Percentiles rank a stretch among this genome's conserved stretches.
These are phyloP conservation scores for Calephelis perditalis DNA, from an alignment of 2,888 invertebrate genomes.

Conservation along the genomic window DNA sequence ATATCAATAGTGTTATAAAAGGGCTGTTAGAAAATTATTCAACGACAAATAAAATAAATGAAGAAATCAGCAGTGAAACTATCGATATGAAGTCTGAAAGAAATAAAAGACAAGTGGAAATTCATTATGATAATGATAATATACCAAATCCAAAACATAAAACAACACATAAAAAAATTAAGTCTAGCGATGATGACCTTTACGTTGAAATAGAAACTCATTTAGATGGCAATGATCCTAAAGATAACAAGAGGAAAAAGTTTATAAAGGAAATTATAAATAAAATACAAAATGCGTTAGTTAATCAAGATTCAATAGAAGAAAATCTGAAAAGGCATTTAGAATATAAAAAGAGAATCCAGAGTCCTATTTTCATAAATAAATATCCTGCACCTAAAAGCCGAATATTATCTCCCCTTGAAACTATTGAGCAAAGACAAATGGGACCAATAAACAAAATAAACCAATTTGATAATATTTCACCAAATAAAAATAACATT, in stretches of 20 bases:
- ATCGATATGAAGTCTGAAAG: slow-evolving; percentile 35
- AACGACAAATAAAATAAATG: slow-evolving; percentile 13
- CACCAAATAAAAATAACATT: slow-evolving; percentile 41
- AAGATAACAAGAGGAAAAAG: slow-evolving; percentile 58
- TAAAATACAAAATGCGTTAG: slow-evolving; percentile 61
- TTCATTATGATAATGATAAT: slow-evolving; percentile 38
- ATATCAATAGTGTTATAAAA: slow-evolving; percentile 25
- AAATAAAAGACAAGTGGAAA: slow-evolving; percentile 51
- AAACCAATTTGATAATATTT: slow-evolving; percentile 32
- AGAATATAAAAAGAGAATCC: slow-evolving; percentile 51
- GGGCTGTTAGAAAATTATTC: slow-evolving; percentile 25
- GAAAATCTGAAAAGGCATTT: slow-evolving; percentile 36
- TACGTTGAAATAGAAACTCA: slow-evolving; percentile 70
- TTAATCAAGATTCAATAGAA: slow-evolving; percentile 34
- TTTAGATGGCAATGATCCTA: slow-evolving; percentile 56
- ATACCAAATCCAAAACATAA: slow-evolving; percentile 30
- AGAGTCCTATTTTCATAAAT: slow-evolving; percentile 45
- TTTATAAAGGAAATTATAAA: slow-evolving; percentile 51
- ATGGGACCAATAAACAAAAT: slow-evolving; percentile 49
- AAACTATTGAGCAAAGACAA: slow-evolving; percentile 40
- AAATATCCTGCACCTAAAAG: slow-evolving; percentile 24
- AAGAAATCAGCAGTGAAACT: slow-evolving; percentile 19
- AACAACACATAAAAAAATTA: slow-evolving; percentile 24
- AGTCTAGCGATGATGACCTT: slow-evolving; percentile 53
- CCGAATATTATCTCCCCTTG: slow-evolving; percentile 35